These are phyloP conservation scores for Diarsia dahlii DNA, from an alignment of 2,888 invertebrate species.

Conservation along the genomic window DNA sequence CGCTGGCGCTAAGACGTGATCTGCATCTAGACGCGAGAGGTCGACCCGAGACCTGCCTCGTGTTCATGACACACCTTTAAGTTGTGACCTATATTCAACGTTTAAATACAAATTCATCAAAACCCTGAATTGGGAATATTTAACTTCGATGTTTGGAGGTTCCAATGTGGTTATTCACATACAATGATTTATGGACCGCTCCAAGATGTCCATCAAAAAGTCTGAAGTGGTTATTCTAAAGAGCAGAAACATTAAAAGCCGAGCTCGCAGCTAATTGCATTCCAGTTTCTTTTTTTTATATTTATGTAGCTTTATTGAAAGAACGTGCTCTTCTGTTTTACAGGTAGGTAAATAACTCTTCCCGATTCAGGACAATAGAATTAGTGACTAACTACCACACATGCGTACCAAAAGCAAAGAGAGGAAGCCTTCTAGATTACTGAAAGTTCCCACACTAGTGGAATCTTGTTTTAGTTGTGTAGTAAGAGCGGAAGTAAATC, in stretches of 20 bases:
- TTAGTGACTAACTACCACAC: not conserved
- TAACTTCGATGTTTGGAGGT: not conserved
- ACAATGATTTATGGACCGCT: not conserved
- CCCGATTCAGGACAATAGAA: slow-evolving; percentile 11
- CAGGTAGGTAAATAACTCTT: slow-evolving; percentile 5
- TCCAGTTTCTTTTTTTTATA: slow-evolving; percentile 4
- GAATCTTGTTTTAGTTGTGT: slow-evolving; percentile 8
- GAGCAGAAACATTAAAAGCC: slow-evolving; percentile 4
- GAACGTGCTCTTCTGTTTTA: slow-evolving; percentile 7
- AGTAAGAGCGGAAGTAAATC: slow-evolving; percentile 34
- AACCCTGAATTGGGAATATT: not conserved
- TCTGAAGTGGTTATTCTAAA: not conserved
- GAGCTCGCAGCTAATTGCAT: slow-evolving; percentile 2
- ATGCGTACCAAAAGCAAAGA: not conserved
- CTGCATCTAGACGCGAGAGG: slow-evolving; percentile 32
- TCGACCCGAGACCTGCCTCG: not conserved
- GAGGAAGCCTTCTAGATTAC: slow-evolving; percentile 5
- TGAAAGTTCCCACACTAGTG: not conserved
- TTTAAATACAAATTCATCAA: not conserved
- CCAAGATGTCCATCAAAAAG: slow-evolving; percentile 7
- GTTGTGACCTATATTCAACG: slow-evolving; percentile 15
- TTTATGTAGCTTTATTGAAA: not conserved
- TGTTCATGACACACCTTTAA: slow-evolving; percentile 6
- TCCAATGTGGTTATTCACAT: not conserved
- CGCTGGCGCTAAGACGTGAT: slow-evolving; percentile 32